A percentile compares a stretch with the other conserved stretches of the same genome.
Conservation (phyloP, 2,113 vertebrate species). For the Indri indri region DNA sequence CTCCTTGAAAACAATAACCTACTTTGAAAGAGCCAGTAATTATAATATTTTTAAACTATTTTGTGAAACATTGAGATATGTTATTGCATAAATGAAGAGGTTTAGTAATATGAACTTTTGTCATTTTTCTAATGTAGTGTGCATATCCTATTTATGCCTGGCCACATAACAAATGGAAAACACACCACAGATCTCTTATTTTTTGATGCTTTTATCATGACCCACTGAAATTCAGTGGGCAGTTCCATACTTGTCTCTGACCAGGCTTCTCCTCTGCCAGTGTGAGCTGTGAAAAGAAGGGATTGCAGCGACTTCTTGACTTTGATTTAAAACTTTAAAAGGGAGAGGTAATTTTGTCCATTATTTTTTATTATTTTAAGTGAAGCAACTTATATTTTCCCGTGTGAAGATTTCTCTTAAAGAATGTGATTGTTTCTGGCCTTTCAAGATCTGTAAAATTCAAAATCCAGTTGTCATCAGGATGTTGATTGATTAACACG, state of each 20-base stretch:
- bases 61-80: not conserved
- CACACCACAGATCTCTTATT: not conserved
- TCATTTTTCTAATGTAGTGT: not conserved
- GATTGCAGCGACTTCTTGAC: not conserved
- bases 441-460: not conserved
- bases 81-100: not conserved
- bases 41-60: not conserved
- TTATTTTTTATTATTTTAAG: conserved; percentile 12
- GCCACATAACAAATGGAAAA: not conserved
- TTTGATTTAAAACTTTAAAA: not conserved
- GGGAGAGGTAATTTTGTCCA: not conserved
- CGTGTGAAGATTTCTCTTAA: not conserved
- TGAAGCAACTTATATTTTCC: not conserved
- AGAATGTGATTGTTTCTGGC: not conserved
- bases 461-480: not conserved
- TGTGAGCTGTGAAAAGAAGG: not conserved
- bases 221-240: not conserved
- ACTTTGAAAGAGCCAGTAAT: not conserved
- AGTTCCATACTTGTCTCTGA: not conserved
- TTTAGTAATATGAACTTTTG: not conserved
- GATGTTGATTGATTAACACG: not conserved
- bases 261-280: not conserved
- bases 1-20: not conserved
- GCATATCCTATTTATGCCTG: not conserved
- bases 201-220: not conserved